Conservation (phyloP, 2,797 vertebrate species). For the Diplodus puntazzo region DNA sequence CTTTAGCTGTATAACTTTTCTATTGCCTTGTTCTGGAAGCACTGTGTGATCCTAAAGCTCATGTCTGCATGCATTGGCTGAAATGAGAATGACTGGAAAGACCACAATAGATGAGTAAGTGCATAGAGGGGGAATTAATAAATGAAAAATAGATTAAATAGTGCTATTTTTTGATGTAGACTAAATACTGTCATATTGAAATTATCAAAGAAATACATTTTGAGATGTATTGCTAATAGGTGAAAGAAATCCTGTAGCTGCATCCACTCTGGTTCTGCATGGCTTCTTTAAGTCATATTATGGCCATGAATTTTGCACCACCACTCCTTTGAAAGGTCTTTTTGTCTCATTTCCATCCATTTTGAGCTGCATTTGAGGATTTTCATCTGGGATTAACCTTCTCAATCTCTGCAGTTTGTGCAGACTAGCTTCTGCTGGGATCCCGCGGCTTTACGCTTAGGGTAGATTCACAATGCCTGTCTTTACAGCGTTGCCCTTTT, state of each 20-base stretch:
- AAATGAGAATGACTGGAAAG: background rate
- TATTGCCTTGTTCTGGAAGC: slow-evolving; percentile 1
- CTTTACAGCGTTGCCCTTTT: background rate
- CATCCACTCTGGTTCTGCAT: background rate
- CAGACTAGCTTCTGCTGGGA: background rate
- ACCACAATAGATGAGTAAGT: background rate
- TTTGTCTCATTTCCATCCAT: background rate
- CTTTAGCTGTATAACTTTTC: slow-evolving; percentile 43
- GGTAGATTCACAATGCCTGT: background rate
- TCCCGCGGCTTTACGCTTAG: background rate
- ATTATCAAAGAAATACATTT: background rate
- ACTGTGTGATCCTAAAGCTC: background rate
- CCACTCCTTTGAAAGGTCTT: background rate
- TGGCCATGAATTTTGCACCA: background rate
- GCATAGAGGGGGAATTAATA: background rate
- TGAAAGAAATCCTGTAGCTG: background rate
- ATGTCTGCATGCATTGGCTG: background rate
- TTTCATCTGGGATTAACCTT: background rate
- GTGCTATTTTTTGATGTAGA: background rate
- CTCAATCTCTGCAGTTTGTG: background rate
- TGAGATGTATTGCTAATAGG: background rate
- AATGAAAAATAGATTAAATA: background rate
- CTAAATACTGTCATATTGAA: background rate
- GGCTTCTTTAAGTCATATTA: background rate
- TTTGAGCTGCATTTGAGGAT: background rate